Evolutionary conservation across 2,888 invertebrate species (phyloP), one percentile per base, ranked within the genome.

Genomic region (Dynastes hyllus): DNA sequence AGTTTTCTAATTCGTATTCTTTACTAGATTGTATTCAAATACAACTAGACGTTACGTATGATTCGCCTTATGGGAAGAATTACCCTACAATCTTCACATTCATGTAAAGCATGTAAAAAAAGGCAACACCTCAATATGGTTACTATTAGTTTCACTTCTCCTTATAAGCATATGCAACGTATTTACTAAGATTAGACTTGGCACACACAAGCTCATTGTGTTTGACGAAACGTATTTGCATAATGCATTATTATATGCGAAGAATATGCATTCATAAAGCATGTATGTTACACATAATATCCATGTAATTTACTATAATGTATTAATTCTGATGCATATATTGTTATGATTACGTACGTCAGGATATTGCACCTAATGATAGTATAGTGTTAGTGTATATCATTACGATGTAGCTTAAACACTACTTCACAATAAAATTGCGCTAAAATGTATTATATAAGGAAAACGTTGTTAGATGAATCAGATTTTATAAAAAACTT

Each of bases 11-110:
- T 61, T 27, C 22, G 11, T 53, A 16, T 53, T 29, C 61, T 11
- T 22, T 29, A 61, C 53, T 29, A 61, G 50, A 69, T 69, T 69
- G 67, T 69, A 69, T 69, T 51, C 67, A 69, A 67, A 67, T 67
- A 67, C n/a, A 45, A 4, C 13, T 8, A n/a, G 16, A 50, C n/a
- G 45, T 67, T 69, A 69, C 67, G 67, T 69, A 69, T 8, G 16
- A 69, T 69, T 50, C 22, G 50, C 67, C 50, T 50, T 45, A 50
- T 69, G 67, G 67, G 67, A 69, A 69, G 50, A 69, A 69, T 69
- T 69, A 69, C 27, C 27, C 45, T 16, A 27, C 37, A 27, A 45
- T 69, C 45, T 69, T 69, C 67, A 69, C 67, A 69, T 69, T 69
- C 67, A 69, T 13, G 67, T 69, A 50, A 51, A 69, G n/a, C 13